Evolutionary conservation across 2,797 vertebrate genomes (phyloP).

Genomic region (Saxicola maurus): DNA sequence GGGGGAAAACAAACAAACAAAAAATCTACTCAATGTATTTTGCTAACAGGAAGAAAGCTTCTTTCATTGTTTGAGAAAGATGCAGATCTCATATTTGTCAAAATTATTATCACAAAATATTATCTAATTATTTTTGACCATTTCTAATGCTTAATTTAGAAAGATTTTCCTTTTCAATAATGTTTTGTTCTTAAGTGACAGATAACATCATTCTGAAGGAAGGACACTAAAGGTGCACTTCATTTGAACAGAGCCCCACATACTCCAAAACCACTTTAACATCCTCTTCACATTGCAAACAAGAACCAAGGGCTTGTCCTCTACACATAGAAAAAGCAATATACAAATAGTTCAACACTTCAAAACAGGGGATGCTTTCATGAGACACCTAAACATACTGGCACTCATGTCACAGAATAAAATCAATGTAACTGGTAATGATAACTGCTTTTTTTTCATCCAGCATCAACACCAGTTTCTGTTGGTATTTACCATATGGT

Average conservation of each 20-base stretch:
- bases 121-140: background rate
- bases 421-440: background rate
- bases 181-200: background rate
- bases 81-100: background rate
- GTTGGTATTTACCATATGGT: background rate
- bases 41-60: background rate
- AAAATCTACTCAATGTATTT: fast-evolving
- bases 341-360: background rate
- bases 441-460: background rate
- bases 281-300: fast-evolving
- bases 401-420: background rate
- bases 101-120: background rate
- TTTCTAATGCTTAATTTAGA: background rate
- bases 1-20: background rate
- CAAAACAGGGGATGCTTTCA: background rate
- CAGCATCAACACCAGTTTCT: background rate
- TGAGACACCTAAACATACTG: background rate
- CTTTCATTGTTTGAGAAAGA: background rate
- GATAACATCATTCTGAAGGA: background rate
- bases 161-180: background rate
- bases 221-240: background rate
- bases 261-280: background rate
- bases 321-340: background rate
- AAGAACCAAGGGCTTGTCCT: background rate
- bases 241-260: background rate